Evolutionary conservation across 92 coral and sea anemone genomes (phyloP).

Genomic region (Zoanthus solanderi): DNA sequence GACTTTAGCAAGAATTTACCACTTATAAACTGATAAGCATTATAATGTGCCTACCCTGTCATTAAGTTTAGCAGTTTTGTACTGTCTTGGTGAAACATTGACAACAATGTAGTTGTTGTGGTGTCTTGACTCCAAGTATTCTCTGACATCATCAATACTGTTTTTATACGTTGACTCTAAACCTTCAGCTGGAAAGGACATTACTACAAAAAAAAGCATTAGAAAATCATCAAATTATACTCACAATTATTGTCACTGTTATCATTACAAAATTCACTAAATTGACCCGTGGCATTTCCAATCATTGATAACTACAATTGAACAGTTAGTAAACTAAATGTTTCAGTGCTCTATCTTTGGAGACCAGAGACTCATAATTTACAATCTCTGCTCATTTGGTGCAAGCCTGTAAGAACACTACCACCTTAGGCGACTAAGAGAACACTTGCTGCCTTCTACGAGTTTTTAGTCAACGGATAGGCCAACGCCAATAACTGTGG

Average conservation of each 20-base stretch:
- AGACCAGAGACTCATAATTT: too few relatives aligned
- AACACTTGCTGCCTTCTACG: too few relatives aligned
- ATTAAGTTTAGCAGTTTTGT: slow-evolving; percentile 83
- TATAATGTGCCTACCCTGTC: slow-evolving; percentile 73
- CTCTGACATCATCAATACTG: slow-evolving; percentile 95
- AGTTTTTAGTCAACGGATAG: too few relatives aligned
- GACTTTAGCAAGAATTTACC: not conserved
- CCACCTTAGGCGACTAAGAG: too few relatives aligned
- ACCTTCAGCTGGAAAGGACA: slow-evolving; percentile 99
- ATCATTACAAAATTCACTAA: too few relatives aligned
- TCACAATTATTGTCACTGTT: not conserved
- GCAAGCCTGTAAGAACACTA: too few relatives aligned
- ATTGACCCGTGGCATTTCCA: too few relatives aligned
- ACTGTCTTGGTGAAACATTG: slow-evolving; percentile 91
- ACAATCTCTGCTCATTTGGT: too few relatives aligned
- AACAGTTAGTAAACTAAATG: too few relatives aligned
- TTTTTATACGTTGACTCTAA: slow-evolving; percentile 96
- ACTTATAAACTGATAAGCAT: not conserved
- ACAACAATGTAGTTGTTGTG: slow-evolving; percentile 86
- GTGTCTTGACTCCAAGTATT: slow-evolving; percentile 86
- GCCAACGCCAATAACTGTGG: too few relatives aligned
- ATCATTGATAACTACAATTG: too few relatives aligned
- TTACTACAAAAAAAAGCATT: slow-evolving; percentile 62
- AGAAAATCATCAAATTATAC: not conserved
- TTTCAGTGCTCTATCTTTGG: too few relatives aligned